Evolutionary conservation across 1,140 invertebrate genomes (phyloP).

Genomic region (Cotesia vestalis): DNA sequence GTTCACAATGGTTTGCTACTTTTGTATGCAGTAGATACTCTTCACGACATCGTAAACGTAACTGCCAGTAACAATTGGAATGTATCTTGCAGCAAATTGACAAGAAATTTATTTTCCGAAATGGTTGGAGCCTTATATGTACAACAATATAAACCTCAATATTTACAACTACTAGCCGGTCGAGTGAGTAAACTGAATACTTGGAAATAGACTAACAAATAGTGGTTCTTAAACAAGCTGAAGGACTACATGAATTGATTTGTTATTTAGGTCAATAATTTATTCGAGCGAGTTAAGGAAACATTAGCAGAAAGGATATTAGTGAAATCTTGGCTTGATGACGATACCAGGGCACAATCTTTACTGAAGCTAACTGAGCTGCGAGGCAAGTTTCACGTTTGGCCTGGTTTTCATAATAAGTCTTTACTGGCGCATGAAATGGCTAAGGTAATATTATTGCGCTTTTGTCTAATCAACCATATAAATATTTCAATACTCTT

Average conservation of each 20-base stretch:
- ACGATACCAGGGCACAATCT: conserved; percentile 68
- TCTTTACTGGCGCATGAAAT: conserved; percentile 54
- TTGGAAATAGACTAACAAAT: background rate
- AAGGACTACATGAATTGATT: conserved; percentile 25
- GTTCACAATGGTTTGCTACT: conserved; percentile 66
- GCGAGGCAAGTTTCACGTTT: conserved; percentile 69
- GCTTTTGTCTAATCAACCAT: too few species aligned
- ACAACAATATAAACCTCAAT: conserved; percentile 60
- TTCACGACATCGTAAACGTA: conserved; percentile 63
- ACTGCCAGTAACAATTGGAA: conserved; percentile 59
- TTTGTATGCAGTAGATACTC: conserved; percentile 64
- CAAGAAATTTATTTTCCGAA: conserved; percentile 59
- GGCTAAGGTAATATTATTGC: conserved; percentile 50
- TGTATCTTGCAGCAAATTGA: conserved; percentile 61
- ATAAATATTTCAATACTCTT: conserved; percentile 16
- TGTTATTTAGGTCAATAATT: conserved; percentile 43
- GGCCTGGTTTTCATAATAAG: conserved; percentile 61
- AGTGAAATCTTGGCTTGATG: conserved; percentile 73
- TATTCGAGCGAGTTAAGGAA: conserved; percentile 71
- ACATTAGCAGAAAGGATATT: conserved; percentile 70
- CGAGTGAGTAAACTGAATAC: conserved; percentile 51
- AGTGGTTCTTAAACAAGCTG: background rate
- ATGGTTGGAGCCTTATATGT: conserved; percentile 64
- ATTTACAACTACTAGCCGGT: conserved; percentile 58
- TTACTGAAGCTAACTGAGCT: conserved; percentile 67